Evolutionary conservation across 2,888 invertebrate genomes (phyloP).

Genomic region (Chrysolina americana): DNA sequence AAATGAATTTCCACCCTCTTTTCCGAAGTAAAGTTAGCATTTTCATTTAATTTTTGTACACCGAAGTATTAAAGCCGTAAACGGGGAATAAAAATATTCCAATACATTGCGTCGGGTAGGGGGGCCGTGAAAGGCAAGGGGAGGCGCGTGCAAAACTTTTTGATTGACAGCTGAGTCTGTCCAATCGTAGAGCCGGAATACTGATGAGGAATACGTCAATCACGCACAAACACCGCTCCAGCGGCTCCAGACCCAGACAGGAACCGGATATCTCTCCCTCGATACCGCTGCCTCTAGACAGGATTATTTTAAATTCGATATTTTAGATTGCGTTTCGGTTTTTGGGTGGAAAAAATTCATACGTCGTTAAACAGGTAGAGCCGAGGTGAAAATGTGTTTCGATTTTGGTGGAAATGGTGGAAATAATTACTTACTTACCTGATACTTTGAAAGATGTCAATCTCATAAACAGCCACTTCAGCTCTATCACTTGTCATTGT

Average conservation of each 20-base stretch:
- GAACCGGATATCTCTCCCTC: conserved; percentile 43
- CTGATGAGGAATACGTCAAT: conserved; percentile 86
- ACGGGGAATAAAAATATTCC: conserved; percentile 69
- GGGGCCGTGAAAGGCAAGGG: conserved; percentile 60
- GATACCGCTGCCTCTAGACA: conserved; percentile 32
- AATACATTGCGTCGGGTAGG: conserved; percentile 63
- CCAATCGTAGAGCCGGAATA: conserved; percentile 83
- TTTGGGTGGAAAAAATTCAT: not conserved
- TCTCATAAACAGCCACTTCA: too few species aligned
- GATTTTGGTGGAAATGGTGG: too few species aligned
- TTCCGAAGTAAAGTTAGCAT: conserved; percentile 49
- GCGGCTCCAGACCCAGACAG: conserved; percentile 41
- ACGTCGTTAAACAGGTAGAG: too few species aligned
- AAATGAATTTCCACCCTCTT: conserved; percentile 68
- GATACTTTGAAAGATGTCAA: too few species aligned
- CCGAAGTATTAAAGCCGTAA: conserved; percentile 66
- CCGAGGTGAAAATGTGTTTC: too few species aligned
- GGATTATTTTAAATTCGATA: conserved; percentile 21
- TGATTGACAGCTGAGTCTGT: conserved; percentile 87
- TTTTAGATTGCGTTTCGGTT: conserved; percentile 4
- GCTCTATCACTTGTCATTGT: too few species aligned
- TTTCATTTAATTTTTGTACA: conserved; percentile 63
- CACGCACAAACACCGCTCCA: conserved; percentile 65
- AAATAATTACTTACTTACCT: too few species aligned
- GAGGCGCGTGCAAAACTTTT: conserved; percentile 71